A percentile compares a stretch with the other conserved stretches of the same genome.
Conservation (phyloP, 2,797 vertebrate genomes). For the Sus cebifrons region DNA sequence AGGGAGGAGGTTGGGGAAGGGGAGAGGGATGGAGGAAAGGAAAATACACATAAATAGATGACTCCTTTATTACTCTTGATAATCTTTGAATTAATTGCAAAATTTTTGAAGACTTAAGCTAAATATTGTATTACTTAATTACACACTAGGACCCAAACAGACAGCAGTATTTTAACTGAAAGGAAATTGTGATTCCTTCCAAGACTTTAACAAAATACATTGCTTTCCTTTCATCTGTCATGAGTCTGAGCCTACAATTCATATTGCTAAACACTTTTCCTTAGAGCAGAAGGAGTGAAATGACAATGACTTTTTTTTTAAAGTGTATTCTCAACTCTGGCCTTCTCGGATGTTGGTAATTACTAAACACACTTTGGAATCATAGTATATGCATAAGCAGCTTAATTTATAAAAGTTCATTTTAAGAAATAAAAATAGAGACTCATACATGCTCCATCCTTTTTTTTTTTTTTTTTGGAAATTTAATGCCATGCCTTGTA, state of each 20-base stretch:
- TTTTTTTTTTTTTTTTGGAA: background rate
- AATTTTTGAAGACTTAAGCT: background rate
- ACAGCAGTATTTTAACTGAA: background rate
- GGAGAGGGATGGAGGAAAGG: fast-evolving
- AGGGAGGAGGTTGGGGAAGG: too few relatives aligned
- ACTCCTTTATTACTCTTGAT: background rate
- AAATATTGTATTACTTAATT: background rate
- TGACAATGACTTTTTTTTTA: background rate
- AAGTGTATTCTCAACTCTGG: background rate
- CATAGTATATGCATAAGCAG: background rate
- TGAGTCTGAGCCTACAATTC: background rate
- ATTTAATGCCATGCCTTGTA: background rate
- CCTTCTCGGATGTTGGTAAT: background rate
- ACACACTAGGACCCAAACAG: background rate
- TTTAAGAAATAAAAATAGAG: background rate
- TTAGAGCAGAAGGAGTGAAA: background rate
- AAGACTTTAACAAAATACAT: background rate
- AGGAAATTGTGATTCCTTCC: background rate
- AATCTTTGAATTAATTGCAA: background rate
- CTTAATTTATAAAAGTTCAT: background rate
- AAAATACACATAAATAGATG: background rate
- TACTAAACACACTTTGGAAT: background rate
- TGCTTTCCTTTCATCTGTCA: background rate
- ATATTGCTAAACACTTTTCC: background rate
- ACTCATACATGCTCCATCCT: background rate